phyloP scores from a whole-genome alignment of 1,140 invertebrate species.

The Bradysia coprophila region DNA sequence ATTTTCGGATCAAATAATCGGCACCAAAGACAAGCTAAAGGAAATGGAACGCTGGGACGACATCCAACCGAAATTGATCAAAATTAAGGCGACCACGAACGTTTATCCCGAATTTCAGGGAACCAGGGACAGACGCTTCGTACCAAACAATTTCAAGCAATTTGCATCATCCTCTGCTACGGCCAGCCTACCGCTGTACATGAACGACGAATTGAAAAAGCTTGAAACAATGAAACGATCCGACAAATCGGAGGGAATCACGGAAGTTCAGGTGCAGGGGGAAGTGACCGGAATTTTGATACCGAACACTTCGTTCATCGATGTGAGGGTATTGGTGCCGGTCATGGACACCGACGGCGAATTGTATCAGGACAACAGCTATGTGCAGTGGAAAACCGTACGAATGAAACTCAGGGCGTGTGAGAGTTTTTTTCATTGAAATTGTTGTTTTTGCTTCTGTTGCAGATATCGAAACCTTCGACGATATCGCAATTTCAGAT shows the following conservation, averaged over 20 bases:
- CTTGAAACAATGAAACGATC: neutral
- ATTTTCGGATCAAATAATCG: neutral
- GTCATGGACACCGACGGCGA: constrained; percentile 19
- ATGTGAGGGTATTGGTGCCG: constrained; percentile 16
- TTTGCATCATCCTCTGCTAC: no score
- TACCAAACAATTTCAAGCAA: no score
- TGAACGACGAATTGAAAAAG: neutral
- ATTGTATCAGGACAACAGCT: constrained; percentile 19
- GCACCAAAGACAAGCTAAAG: neutral
- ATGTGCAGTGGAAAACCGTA: constrained; percentile 24
- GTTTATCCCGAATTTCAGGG: no score
- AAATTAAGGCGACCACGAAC: neutral
- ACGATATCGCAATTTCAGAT: no score
- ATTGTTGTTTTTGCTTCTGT: no score
- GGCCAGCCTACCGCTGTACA: no score
- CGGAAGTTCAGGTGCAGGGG: constrained; percentile 9
- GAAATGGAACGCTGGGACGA: neutral
- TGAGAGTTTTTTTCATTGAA: no score
- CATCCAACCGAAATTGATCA: neutral
- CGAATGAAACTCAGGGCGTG: no score
- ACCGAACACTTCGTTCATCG: constrained; percentile 15
- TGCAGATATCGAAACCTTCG: no score
- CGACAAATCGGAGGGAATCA: constrained; percentile 12
- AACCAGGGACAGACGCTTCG: no score
- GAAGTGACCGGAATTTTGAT: constrained; percentile 19